Conservation (phyloP, 2,113 vertebrate species). For the Lophura nycthemera region DNA sequence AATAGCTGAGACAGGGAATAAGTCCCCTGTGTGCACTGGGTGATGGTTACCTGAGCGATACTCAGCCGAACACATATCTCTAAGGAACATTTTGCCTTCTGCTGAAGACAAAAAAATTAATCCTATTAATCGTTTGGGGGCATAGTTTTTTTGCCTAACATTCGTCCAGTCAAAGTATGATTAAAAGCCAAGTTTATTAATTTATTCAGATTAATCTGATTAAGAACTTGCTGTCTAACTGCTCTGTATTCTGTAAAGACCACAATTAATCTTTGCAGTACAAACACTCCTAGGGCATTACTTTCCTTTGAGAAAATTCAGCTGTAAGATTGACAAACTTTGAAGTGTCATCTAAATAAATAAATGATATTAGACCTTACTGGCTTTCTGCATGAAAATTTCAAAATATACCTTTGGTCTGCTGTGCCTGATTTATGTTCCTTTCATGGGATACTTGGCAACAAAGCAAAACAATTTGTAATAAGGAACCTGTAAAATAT, state of each 20-base stretch:
- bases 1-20: constrained; percentile 1
- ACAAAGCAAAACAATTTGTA: constrained; percentile 4
- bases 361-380: neutral
- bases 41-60: neutral
- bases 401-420: constrained; percentile 6
- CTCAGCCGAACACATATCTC: neutral
- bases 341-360: neutral
- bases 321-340: neutral
- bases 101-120: neutral
- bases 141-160: neutral
- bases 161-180: neutral
- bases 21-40: neutral
- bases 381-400: neutral
- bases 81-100: neutral
- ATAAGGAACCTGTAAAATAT: neutral
- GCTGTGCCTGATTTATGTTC: neutral
- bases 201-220: neutral
- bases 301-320: neutral
- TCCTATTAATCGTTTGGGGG: neutral
- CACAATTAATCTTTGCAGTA: neutral
- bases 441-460: neutral
- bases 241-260: neutral
- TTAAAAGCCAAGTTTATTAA: neutral
- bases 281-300: neutral
- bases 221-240: neutral